Base-by-base conservation (phyloP, 2,113 vertebrate species). In the Odocoileus hemionus region DNA sequence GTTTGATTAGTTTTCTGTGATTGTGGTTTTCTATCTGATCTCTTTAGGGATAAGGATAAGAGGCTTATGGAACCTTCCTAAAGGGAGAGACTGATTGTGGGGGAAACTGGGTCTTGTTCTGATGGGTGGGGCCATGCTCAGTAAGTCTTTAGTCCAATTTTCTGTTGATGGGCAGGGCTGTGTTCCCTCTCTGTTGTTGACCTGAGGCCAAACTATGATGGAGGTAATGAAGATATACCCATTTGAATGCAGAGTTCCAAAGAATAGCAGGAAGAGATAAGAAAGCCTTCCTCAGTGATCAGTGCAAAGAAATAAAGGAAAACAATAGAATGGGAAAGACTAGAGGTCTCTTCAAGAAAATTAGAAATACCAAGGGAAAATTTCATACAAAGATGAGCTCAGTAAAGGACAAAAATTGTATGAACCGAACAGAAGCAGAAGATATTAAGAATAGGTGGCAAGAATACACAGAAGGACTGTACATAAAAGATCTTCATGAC, bases 141-240 rank as follows among this genome's bases (percentile, higher is more conserved):
- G 64, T n/a, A n/a, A 67, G 16, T 19, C 8, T n/a, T 67, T n/a
- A n/a, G 9, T n/a, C 33, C 64, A 67, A 67, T 9, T 67, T 67
- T 67, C 16, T 67, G 7, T n/a, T 67, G 33, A n/a, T n/a, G 33
- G 61, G 16, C 0, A 4, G 64, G 7, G 8, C 64, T 67, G 16
- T 67, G 33, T 67, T 67, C 64, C 8, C 33, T 67, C 64, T 16
- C 64, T 19, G 33, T 67, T 67, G 33, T 36, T 67, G 33, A 67
- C 16, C 64, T 19, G 33, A 67, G 64, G 4, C 17, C 33, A n/a
- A 67, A 36, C 16, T 67, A n/a, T 36, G 64, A 33, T 10, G 64
- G 16, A 67, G 33, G 8, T 67, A 67, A n/a, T 67, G 61, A 67
- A 67, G 61, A 9, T 67, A 67, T n/a, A 4, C 7, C 61, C 8